Base-by-base conservation (phyloP, 2,888 invertebrate species). In the Diplolepis rosae region DNA sequence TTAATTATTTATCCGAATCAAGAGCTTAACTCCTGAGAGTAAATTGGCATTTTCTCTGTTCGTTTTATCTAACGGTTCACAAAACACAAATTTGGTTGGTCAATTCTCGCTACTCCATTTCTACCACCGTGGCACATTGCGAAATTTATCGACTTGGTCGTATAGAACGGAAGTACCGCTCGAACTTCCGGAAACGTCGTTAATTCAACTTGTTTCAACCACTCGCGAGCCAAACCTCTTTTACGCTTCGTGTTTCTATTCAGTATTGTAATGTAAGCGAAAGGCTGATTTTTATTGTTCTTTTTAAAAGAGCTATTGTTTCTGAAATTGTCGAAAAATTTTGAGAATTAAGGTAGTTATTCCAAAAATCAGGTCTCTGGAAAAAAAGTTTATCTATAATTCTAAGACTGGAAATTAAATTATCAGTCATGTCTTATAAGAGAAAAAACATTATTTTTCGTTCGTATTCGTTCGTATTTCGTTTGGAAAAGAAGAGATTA, bases 131-230 rank as follows among this genome's bases (percentile, higher is more conserved):
- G 66, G 39, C 65, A 70, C 66, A 52, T 68, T 66, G 73, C 24
- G 9, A 54, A 74, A 72, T 75, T 74, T 75, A 71, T 74, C 52
- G 71, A 42, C 65, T 69, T 48, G 39, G 54, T 61, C 39, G 35
- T 61, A 39, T 7, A 39, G 35, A 61, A 24, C 61, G 61, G 61
- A 61, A 61, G 61, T 61, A 39, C 48, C n/a, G 61, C 65, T 69
- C 45, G 72, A 67, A 72, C 67, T 66, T 54, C 71, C 72, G 74
- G 69, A 72, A 68, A 52, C 66, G 72, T 70, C 72, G 70, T 77
- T 76, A 76, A 77, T 77, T 77, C 69, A 70, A 74, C 76, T 74
- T 77, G 77, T 76, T 77, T 74, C 74, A 68, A 54, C 54, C 35
- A 66, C 66, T 30, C 73, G 51, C 39, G 7, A 54, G 67, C 54